Evolutionary conservation across 2,113 vertebrate species (phyloP), one percentile per base, ranked within the genome.

Genomic region (Megaceryle torquata): DNA sequence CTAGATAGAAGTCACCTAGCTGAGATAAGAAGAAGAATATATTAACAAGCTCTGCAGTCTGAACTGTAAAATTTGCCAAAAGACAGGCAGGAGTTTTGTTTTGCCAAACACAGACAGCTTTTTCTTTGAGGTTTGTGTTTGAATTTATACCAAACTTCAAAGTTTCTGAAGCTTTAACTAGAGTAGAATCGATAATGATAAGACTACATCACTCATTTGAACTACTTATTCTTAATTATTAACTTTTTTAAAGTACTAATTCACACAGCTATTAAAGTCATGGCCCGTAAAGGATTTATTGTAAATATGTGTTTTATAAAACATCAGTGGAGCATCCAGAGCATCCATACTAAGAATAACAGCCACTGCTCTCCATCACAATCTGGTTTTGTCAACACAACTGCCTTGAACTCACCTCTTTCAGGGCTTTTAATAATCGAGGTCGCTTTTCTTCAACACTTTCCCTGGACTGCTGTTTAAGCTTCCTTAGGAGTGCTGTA

Each of bases 1-100:
- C 99, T 98, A 99, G 97, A 97, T 99, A 99, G 98, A 99, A 99
- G 97, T 99, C 99, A 95, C 99, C 99, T 92, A 99, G 98, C 99
- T 99, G 97, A 82, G 97, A 97, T 97, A 85, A 79, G 97, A 95
- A 95, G 53, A 96, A 78, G 11, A 97, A 85, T 15, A 82, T 21
- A 72, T 87, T 82, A 89, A 85, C 26, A 50, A 8, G 71, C 22
- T 63, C 61, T 48, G 35, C 13, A 88, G 29, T 46, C 22, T 63
- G 37, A 89, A 51, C 33, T 70, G 33, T 13, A 33, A 60, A 29
- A 68, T 41, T 15, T 77, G 37, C 78, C 86, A 48, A 10, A 86
- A 89, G 65, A 56, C 17, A 60, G 15, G 33, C 25, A 78, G 18
- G 56, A 84, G 48, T 35, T 59, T 44, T 37, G 29, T 54, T 57